Evolutionary conservation across 2,888 invertebrate species (phyloP).

Genomic region (Silvanus unidentatus): DNA sequence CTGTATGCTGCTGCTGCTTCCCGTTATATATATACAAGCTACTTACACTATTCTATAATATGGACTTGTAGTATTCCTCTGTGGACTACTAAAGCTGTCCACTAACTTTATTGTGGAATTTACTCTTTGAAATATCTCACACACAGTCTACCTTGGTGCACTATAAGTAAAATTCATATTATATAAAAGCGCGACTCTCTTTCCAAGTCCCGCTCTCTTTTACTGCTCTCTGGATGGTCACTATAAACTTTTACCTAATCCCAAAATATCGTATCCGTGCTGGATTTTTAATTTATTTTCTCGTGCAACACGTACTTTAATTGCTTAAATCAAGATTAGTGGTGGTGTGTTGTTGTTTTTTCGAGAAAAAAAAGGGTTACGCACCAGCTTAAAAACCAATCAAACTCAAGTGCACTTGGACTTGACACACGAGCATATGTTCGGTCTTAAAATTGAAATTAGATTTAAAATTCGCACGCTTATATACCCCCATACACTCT

Average conservation of each 20-base stretch:
- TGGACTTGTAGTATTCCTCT: slow-evolving; percentile 19
- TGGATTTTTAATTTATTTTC: no score
- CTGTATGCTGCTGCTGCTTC: slow-evolving; percentile 1
- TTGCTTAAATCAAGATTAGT: no score
- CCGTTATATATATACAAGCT: slow-evolving; percentile 3
- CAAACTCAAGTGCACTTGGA: no score
- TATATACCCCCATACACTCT: slow-evolving; percentile 10
- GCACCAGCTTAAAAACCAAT: no score
- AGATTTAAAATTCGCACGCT: slow-evolving; percentile 16
- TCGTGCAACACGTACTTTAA: no score
- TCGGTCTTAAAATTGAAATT: not conserved
- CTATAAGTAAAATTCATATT: slow-evolving; percentile 7
- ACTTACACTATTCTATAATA: not conserved
- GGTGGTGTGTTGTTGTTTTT: no score
- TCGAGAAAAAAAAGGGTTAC: no score
- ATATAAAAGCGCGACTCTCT: no score
- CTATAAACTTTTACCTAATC: no score
- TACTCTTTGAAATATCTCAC: slow-evolving; percentile 20
- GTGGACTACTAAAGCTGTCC: slow-evolving; percentile 43
- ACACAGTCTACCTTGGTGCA: slow-evolving; percentile 6
- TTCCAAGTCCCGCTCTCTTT: no score
- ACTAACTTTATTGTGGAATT: slow-evolving; percentile 43
- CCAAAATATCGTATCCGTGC: no score
- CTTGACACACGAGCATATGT: slow-evolving; percentile 20
- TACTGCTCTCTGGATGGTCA: no score